Percentiles rank a stretch among this genome's conserved stretches.
Evolutionary conservation across 2,113 vertebrate genomes (phyloP).

Genomic region (Labeo catla): DNA sequence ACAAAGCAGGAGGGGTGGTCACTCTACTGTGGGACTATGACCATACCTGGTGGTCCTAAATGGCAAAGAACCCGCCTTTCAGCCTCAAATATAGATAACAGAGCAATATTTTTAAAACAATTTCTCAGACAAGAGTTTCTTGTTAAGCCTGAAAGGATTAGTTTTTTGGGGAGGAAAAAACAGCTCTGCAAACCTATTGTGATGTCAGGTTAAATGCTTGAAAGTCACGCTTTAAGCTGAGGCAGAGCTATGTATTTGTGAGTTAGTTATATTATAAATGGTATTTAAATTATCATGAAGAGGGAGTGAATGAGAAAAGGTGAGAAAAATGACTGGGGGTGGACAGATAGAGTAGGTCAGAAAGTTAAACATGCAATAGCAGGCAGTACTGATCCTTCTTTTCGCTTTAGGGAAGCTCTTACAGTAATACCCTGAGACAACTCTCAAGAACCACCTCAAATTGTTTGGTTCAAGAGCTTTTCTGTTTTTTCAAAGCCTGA

Average conservation of each 20-base stretch:
- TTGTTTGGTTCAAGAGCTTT: constrained; percentile 62
- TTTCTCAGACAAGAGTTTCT: too few relatives aligned
- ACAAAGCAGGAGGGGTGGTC: too few relatives aligned
- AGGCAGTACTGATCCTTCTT: constrained; percentile 24
- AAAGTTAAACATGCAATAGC: neutral
- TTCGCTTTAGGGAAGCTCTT: constrained; percentile 49
- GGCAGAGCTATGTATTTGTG: neutral
- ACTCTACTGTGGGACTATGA: neutral
- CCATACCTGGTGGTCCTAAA: neutral
- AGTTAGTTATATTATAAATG: neutral
- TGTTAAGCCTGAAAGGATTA: too few relatives aligned
- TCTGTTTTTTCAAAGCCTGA: constrained; percentile 52
- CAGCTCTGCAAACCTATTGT: neutral
- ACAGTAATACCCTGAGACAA: constrained; percentile 61
- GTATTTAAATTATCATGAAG: constrained; percentile 22
- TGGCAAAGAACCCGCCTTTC: neutral
- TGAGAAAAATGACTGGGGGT: constrained; percentile 17
- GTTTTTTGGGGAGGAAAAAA: too few relatives aligned
- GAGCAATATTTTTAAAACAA: neutral
- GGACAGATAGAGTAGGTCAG: constrained; percentile 19
- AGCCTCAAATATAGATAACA: neutral
- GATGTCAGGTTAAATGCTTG: neutral
- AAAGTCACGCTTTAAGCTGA: neutral
- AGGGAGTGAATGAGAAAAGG: constrained; percentile 19
- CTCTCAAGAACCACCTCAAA: constrained; percentile 51